Evolutionary conservation across 2,113 vertebrate genomes (phyloP), one percentile per base, ranked within the genome.

Genomic region (Lophius piscatorius): DNA sequence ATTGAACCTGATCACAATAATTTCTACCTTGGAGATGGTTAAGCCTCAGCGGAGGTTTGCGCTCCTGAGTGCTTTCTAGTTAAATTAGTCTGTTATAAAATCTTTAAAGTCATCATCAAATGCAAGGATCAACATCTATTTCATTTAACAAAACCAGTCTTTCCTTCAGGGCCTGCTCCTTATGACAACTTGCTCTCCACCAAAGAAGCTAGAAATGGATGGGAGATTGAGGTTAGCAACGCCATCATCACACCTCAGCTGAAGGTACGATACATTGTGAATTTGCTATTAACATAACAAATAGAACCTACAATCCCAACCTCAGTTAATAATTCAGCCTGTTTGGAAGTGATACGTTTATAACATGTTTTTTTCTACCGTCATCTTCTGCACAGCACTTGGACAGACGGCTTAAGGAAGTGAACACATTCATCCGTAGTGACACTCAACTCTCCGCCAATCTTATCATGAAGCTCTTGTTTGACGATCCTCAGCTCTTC

Each of bases 371-470:
- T 23, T 42, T 7, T 49, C 2, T 45, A 31, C 4, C 24, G 4
- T 42, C 2, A 11, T 29, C 9, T 11, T 40, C 34, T 50, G 20
- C 58, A 22, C 71, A 96, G 95, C 59, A 58, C 65, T 83, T 97
- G 79, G 93, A 97, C n/a, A 83, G 72, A 68, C 88, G 73, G 21
- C 89, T 97, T 2, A 73, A 73, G 64, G 62, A 87, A 14, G 65
- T 94, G 62, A 95, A 92, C 16, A 12, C 13, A 4, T 71, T 85
- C 28, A 92, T 97, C 63, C 91, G 91, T 50, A 57, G 87, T 1
- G 95, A 96, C 34, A 89, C 94, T 2, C 92, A 94, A 34, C 87
- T 95, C 63, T 93, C 88, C 28, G 89, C 90, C 59, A 94, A 92
- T 60, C 92, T 91, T 3, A 46, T 98, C 33, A 89, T 94, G 79